Evolutionary conservation across 2,113 vertebrate genomes (phyloP).

Genomic region (Sisor rabdophorus): DNA sequence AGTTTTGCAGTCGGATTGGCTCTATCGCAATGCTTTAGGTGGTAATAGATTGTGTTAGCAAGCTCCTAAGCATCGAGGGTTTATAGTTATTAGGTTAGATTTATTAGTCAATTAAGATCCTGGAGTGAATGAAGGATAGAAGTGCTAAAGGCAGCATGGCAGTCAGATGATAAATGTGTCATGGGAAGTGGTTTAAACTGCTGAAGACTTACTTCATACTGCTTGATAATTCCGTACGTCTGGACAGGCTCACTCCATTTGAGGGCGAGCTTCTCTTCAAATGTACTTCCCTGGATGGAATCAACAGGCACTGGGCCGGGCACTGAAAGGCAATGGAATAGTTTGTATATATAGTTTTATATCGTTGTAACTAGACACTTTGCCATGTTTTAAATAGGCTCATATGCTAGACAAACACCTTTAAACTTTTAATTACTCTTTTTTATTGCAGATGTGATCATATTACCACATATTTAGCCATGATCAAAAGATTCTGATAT

Average conservation of each 20-base stretch:
- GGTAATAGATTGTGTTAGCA: slow-evolving; percentile 55
- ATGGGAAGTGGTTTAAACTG: not conserved
- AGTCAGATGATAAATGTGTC: slow-evolving; percentile 37
- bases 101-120: slow-evolving; percentile 52
- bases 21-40: slow-evolving; percentile 32
- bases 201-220: slow-evolving; percentile 81
- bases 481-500: not conserved
- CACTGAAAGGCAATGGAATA: slow-evolving; percentile 65
- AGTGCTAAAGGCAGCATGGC: slow-evolving; percentile 22
- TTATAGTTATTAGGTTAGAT: slow-evolving; percentile 53
- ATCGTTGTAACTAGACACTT: not conserved
- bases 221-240: slow-evolving; percentile 88
- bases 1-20: slow-evolving; percentile 34
- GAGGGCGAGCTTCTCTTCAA: slow-evolving; percentile 92
- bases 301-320: slow-evolving; percentile 85
- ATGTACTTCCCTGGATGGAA: slow-evolving; percentile 87
- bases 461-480: not conserved
- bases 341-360: slow-evolving; percentile 8
- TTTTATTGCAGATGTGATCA: slow-evolving; percentile 9
- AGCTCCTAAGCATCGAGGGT: slow-evolving; percentile 42
- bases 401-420: slow-evolving; percentile 16
- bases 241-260: slow-evolving; percentile 89
- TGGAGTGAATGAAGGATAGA: slow-evolving; percentile 47
- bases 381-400: not conserved
- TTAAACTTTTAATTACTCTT: not conserved